These are phyloP conservation scores for Orientallactaga bullata DNA, from an alignment of 2,113 vertebrate genomes.

Conservation along the genomic window DNA sequence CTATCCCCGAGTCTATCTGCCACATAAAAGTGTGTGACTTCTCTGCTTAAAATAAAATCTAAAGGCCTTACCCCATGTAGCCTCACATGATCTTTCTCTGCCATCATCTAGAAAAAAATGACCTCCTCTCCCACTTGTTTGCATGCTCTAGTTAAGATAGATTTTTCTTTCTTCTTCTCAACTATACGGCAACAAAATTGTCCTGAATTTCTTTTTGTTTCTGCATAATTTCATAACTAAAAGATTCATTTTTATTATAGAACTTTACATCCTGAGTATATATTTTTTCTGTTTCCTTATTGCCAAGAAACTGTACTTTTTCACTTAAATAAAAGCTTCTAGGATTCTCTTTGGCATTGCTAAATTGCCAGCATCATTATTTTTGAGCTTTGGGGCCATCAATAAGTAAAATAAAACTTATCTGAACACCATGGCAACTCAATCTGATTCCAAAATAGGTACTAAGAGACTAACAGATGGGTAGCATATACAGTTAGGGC, in stretches of 20 bases:
- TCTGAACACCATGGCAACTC: not conserved
- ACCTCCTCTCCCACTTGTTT: not conserved
- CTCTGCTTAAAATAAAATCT: conserved; percentile 9
- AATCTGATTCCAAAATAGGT: not conserved
- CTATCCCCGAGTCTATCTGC: not conserved
- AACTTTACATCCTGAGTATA: not conserved
- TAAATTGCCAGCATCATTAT: not conserved
- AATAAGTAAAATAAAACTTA: not conserved
- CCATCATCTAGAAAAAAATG: not conserved
- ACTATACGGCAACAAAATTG: not conserved
- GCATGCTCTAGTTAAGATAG: not conserved
- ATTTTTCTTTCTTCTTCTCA: not conserved
- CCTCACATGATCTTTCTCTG: not conserved
- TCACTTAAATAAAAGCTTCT: not conserved
- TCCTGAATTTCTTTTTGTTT: not conserved
- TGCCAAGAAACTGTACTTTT: not conserved
- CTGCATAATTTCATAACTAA: not conserved
- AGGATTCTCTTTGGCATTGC: not conserved
- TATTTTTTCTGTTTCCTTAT: not conserved
- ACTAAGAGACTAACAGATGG: not conserved
- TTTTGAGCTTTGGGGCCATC: not conserved
- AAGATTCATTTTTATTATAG: not conserved
- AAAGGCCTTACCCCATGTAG: not conserved
- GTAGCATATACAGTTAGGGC: not conserved
- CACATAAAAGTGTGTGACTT: not conserved